Evolutionary conservation across 2,797 vertebrate genomes (phyloP).

Genomic region (Eremophila alpestris): DNA sequence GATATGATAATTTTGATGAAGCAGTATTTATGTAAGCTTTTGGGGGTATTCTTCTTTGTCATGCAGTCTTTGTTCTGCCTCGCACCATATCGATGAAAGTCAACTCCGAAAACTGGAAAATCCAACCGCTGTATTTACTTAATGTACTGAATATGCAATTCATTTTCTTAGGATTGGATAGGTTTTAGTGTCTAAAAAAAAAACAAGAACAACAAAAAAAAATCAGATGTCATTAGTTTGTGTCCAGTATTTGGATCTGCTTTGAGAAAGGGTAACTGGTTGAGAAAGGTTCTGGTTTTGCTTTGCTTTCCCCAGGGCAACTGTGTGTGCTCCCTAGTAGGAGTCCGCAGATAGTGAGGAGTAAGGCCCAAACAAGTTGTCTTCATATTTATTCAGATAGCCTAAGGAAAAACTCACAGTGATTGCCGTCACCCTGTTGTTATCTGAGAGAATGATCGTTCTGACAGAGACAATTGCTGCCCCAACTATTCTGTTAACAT

Average conservation of each 20-base stretch:
- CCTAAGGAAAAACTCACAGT: neutral
- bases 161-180: neutral
- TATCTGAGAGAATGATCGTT: neutral
- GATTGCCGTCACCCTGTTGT: neutral
- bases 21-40: neutral
- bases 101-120: neutral
- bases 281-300: neutral
- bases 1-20: neutral
- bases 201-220: no score
- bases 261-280: neutral
- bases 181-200: neutral
- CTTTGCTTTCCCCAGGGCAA: neutral
- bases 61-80: neutral
- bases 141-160: neutral
- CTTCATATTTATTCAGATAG: neutral
- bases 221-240: rapidly evolving
- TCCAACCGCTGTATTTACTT: neutral
- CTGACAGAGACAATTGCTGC: neutral
- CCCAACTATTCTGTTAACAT: neutral
- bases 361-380: neutral
- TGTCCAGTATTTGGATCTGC: neutral
- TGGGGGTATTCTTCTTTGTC: neutral
- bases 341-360: neutral
- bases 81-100: neutral
- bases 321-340: neutral